phyloP scores from a whole-genome alignment of 2,797 vertebrate species.

The Chelmon rostratus region DNA sequence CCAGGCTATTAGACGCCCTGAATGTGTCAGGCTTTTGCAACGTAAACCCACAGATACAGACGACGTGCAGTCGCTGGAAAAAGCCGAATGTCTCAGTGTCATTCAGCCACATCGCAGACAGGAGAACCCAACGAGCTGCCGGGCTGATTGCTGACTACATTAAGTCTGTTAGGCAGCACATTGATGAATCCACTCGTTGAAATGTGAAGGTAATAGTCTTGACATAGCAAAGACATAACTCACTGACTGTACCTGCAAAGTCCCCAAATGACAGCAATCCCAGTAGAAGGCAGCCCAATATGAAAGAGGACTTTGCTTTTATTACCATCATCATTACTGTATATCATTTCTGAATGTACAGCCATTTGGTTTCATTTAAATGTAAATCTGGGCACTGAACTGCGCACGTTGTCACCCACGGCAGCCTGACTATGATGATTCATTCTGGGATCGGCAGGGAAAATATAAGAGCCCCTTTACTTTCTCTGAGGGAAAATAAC shows the following conservation, averaged over 20 bases:
- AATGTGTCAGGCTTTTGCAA: conserved; percentile 10
- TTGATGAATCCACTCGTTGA: conserved; percentile 72
- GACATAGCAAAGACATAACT: conserved; percentile 77
- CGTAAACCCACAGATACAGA: conserved; percentile 10
- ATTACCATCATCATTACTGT: conserved; percentile 84
- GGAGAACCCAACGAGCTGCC: conserved; percentile 45
- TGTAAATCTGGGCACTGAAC: conserved; percentile 86
- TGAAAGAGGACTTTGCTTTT: conserved; percentile 78
- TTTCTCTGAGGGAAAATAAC: conserved; percentile 78
- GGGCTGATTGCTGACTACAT: conserved; percentile 66
- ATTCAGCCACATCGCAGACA: conserved; percentile 21
- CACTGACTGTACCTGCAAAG: conserved; percentile 70
- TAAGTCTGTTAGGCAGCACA: conserved; percentile 61
- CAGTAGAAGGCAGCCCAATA: conserved; percentile 65
- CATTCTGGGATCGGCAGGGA: conserved; percentile 73
- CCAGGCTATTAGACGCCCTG: neutral
- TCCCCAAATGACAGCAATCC: conserved; percentile 70
- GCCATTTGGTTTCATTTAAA: conserved; percentile 90
- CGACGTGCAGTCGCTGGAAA: conserved; percentile 13
- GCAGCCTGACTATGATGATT: conserved; percentile 79
- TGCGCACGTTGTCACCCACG: conserved; percentile 72
- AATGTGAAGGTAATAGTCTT: conserved; percentile 78
- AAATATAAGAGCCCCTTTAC: conserved; percentile 73
- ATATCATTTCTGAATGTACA: conserved; percentile 84
- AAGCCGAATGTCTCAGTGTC: conserved; percentile 33